Percentiles rank a stretch among this genome's conserved stretches.
Conservation (phyloP, 2,888 invertebrate genomes). For the Syritta pipiens region DNA sequence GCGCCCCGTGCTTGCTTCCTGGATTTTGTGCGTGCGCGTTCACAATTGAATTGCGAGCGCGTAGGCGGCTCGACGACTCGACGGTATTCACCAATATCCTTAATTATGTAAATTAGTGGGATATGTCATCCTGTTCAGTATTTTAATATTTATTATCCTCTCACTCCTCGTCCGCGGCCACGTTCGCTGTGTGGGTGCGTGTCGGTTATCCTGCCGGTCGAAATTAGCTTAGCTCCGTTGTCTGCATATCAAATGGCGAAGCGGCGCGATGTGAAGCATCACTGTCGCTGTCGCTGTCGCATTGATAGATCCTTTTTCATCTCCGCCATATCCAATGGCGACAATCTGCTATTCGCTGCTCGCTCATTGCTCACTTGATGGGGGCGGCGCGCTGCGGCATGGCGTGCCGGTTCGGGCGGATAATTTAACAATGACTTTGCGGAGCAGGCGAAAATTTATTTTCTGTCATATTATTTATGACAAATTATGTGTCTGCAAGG, state of each 20-base stretch:
- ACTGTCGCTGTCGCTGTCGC: conserved; percentile 33
- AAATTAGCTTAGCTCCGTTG: conserved; percentile 55
- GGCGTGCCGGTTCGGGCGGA: conserved; percentile 13
- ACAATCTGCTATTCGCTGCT: conserved; percentile 12
- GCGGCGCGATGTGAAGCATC: conserved; percentile 15
- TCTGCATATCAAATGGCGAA: conserved; percentile 57
- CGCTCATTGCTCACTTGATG: background rate
- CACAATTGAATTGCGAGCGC: conserved; percentile 29
- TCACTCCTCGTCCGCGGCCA: background rate
- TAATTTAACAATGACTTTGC: conserved; percentile 60
- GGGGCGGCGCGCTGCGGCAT: background rate
- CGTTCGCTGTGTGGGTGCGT: background rate
- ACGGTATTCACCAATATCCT: conserved; percentile 38
- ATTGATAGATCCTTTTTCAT: conserved; percentile 19
- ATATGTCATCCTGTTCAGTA: conserved; percentile 48
- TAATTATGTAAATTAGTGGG: conserved; percentile 63
- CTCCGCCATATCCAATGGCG: background rate
- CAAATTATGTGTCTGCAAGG: conserved; percentile 60
- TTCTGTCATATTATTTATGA: conserved; percentile 62
- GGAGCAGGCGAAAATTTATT: conserved; percentile 59
- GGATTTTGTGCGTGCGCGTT: conserved; percentile 53
- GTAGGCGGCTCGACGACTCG: too few species aligned
- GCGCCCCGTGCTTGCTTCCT: conserved; percentile 37
- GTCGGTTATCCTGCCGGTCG: conserved; percentile 28
- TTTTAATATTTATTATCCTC: conserved; percentile 62